Base-by-base conservation (phyloP, 2,888 invertebrate genomes). In the Sphecodes monilicornis region DNA sequence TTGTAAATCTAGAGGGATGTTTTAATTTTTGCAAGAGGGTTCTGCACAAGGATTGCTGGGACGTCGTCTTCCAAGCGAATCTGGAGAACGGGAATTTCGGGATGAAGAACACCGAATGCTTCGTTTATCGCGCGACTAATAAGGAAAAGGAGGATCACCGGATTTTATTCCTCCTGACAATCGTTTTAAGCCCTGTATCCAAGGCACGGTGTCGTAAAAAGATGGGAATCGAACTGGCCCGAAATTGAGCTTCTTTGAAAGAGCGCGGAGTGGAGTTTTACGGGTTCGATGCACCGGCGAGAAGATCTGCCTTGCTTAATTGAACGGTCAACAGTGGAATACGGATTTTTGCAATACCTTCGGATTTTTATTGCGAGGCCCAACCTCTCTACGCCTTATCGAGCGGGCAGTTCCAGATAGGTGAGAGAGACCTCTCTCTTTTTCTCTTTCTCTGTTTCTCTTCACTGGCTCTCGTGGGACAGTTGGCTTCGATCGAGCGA, bases 271-370 rank as follows among this genome's bases (percentile, higher is more conserved):
- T 10, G 46, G 46, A n/a, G 32, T 50, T 71, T 71, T 71, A 71
- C 71, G 71, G 50, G 71, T 71, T 71, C 71, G 71, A 71, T 71
- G 71, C 71, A 71, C 71, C 71, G 22, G 22, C 29, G 6, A 29
- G 32, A 13, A 32, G 46, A 70, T 46, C 39, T 46, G 71, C 11
- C 46, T n/a, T 70, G 46, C 32, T 50, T 50, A 50, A 71, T 46
- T 71, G 46, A 71, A 43, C 46, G 41, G 29, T 70, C 46, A 43
- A 50, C 71, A 22, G 32, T 32, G 50, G 46, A 50, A 71, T 41
- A 41, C 26, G 26, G n/a, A 68, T 68, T 68, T 46, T 50, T 29
- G 71, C 46, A 46, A 32, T 46, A 11, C 32, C 22, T 32, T 71
- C 22, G 71, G 32, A 32, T 46, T 71, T 71, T 71, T 50, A 50